phyloP scores from a whole-genome alignment of 2,888 invertebrate species.

The Melieria crassipennis region DNA sequence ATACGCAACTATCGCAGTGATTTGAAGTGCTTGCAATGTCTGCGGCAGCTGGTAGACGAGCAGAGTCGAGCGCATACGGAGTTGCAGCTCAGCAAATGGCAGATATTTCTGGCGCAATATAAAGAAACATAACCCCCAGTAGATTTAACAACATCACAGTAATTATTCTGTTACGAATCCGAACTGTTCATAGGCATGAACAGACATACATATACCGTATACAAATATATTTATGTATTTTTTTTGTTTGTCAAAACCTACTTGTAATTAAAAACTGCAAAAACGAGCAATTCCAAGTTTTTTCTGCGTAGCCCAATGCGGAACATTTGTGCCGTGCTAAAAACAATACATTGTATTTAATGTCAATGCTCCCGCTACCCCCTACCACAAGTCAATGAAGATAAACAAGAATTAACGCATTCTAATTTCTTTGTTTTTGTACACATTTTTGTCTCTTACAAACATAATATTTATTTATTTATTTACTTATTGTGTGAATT shows the following conservation, averaged over 20 bases:
- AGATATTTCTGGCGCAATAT: constrained; percentile 43
- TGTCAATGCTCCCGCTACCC: no score
- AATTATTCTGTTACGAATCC: no score
- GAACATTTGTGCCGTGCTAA: constrained; percentile 16
- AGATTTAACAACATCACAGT: no score
- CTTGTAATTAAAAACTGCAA: no score
- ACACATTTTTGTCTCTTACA: no score
- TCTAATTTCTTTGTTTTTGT: no score
- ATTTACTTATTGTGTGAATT: constrained; percentile 13
- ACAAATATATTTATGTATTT: neutral
- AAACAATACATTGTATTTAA: neutral
- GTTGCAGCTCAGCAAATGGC: constrained; percentile 45
- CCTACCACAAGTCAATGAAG: no score
- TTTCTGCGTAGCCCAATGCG: constrained; percentile 14
- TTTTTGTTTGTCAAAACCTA: neutral
- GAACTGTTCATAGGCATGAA: no score
- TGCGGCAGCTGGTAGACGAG: constrained; percentile 46
- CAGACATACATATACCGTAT: neutral
- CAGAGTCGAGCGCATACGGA: constrained; percentile 41
- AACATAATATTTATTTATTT: constrained; percentile 7
- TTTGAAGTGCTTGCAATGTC: constrained; percentile 48
- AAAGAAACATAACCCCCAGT: neutral
- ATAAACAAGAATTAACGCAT: no score
- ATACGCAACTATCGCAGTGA: constrained; percentile 50
- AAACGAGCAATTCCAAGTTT: neutral